phyloP scores from a whole-genome alignment of 2,797 vertebrate genomes.

The Pangasius sanitwongsei region DNA sequence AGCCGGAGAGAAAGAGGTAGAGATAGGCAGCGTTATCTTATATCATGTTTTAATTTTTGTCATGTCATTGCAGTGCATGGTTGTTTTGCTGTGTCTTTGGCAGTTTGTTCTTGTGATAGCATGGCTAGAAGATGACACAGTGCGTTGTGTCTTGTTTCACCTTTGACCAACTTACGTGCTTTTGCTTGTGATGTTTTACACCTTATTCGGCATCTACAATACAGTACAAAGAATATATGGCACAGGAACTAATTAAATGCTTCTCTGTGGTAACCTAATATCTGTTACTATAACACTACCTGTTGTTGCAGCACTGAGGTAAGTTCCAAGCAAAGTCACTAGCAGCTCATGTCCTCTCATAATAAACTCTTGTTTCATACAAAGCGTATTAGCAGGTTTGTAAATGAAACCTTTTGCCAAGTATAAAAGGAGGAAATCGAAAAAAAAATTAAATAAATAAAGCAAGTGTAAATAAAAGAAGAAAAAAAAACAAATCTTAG shows the following conservation, averaged over 20 bases:
- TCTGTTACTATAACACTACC: background rate
- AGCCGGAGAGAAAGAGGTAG: conserved; percentile 9
- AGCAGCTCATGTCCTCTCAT: background rate
- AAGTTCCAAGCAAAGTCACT: conserved; percentile 3
- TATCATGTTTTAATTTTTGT: background rate
- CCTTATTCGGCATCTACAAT: background rate
- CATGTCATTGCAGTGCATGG: background rate
- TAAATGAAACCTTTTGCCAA: conserved; percentile 33
- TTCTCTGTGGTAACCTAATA: background rate
- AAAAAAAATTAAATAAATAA: background rate
- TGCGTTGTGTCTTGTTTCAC: background rate
- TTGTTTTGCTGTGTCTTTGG: background rate
- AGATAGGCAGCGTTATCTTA: background rate
- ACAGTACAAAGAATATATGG: background rate
- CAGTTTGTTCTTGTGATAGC: background rate
- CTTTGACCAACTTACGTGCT: background rate
- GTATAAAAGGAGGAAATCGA: background rate
- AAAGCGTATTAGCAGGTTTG: conserved; percentile 29
- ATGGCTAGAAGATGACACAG: background rate
- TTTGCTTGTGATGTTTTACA: background rate
- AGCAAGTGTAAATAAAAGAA: conserved; percentile 30
- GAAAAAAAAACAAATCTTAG: background rate
- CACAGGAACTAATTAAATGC: background rate
- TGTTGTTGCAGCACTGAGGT: background rate
- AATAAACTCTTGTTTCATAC: conserved; percentile 24